Base-by-base conservation (phyloP, 2,888 invertebrate species). In the Plemyria rubiginata region DNA sequence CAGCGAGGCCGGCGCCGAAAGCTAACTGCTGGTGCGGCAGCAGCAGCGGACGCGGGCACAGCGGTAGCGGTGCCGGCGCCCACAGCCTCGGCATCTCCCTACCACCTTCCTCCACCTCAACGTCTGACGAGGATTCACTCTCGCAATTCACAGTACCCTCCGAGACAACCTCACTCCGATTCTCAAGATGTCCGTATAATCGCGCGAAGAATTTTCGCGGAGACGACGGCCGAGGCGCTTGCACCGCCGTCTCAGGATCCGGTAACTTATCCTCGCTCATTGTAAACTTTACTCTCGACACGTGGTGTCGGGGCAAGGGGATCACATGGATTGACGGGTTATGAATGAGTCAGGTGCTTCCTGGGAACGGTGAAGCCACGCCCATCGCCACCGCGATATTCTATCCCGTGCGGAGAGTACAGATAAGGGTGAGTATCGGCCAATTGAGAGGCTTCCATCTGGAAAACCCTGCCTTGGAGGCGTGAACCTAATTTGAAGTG, bases 141-240 rank as follows among this genome's bases (percentile, higher is more conserved):
- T 85, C 88, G 16, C 69, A 79, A 29, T 66, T 76, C 57, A 71
- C 72, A 53, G 68, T 73, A 61, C 70, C 77, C 66, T 71, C 81
- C 32, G 50, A 15, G 11, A 7, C 15, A 52, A 76, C 36, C 28
- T 72, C 72, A 51, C 60, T 69, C 62, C 77, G 45, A 45, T 45
- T 80, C 4, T 96, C 96, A n/a, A 96, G 90, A 75, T 96, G 95
- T 0, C 96, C 97, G 77, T 97, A 97, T 45, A 97, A 92, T 60
- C 96, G 93, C 54, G 96, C 96, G 80, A 97, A 97, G 84, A 97
- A 97, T 76, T 96, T 95, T 32, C 96, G 93, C 60, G 97, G 97
- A 0, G 96, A 96, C 9, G 96, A 96, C 0, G 96, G 96, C 16
- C 94, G 90, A 46, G 91, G 87, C 0, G 82, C 70, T 45, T 81